These are phyloP conservation scores for Apocheima hispidaria DNA, from an alignment of 2,888 invertebrate species.

Conservation along the genomic window DNA sequence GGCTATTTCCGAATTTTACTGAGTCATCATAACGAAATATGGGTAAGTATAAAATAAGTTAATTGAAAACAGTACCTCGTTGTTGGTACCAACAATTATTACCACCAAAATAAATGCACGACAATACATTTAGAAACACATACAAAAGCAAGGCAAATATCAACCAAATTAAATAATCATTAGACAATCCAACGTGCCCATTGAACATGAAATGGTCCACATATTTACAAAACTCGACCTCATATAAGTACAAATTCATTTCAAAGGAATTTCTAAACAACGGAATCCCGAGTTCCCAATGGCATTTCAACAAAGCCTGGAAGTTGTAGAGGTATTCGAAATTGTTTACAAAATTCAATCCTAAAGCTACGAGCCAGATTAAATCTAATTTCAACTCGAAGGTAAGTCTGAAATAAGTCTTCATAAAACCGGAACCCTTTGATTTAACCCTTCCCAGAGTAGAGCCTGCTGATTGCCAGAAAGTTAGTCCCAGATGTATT, in stretches of 20 bases:
- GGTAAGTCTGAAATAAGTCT: conserved; percentile 86
- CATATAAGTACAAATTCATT: conserved; percentile 81
- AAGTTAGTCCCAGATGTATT: conserved; percentile 79
- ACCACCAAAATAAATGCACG: conserved; percentile 24
- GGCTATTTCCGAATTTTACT: too few relatives aligned
- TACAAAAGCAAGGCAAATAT: conserved; percentile 57
- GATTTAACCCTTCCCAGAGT: conserved; percentile 84
- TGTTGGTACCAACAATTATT: conserved; percentile 7
- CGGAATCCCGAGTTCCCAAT: conserved; percentile 79
- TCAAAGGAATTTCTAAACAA: conserved; percentile 83
- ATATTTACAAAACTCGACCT: conserved; percentile 73
- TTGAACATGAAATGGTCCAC: conserved; percentile 69
- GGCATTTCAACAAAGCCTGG: conserved; percentile 84
- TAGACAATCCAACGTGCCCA: conserved; percentile 57
- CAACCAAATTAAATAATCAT: conserved; percentile 74
- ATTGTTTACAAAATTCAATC: conserved; percentile 87
- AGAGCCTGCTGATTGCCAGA: conserved; percentile 82
- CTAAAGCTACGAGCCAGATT: conserved; percentile 85
- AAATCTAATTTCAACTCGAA: conserved; percentile 86
- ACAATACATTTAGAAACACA: conserved; percentile 32
- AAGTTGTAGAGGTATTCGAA: conserved; percentile 85
- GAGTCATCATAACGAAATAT: too few relatives aligned
- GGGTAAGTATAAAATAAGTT: not conserved
- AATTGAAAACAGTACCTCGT: conserved; percentile 5
- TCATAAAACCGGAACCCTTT: conserved; percentile 86